Conservation (phyloP, 2,113 vertebrate genomes). For the Syngnathoides biaculeatus region DNA sequence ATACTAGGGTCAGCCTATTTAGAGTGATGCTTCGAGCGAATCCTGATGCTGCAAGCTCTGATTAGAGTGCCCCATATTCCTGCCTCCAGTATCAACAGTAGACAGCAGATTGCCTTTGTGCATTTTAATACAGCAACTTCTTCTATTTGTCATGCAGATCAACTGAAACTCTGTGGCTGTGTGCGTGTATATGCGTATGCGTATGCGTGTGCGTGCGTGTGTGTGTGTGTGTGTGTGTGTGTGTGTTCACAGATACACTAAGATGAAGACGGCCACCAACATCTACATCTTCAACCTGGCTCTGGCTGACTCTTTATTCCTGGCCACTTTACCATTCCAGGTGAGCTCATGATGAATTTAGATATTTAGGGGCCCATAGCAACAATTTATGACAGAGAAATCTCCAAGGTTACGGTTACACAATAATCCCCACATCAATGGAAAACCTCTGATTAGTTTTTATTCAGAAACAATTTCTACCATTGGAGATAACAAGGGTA, state of each 20-base stretch:
- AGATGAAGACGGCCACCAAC: constrained; percentile 99
- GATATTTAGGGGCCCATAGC: neutral
- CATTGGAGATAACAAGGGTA: too few relatives aligned
- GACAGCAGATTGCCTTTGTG: neutral
- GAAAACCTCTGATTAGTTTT: too few relatives aligned
- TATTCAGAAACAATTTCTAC: too few relatives aligned
- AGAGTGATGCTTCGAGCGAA: neutral
- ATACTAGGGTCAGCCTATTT: neutral
- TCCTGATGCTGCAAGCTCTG: neutral
- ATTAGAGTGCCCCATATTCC: neutral
- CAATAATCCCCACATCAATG: too few relatives aligned
- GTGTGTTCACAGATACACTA: constrained; percentile 82
- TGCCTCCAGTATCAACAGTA: neutral
- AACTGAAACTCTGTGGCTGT: neutral
- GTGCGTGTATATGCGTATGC: neutral
- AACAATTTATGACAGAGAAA: neutral
- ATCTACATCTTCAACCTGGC: constrained; percentile 98
- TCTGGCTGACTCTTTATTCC: constrained; percentile 87
- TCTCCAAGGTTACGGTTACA: too few relatives aligned
- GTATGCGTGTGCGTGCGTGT: constrained; percentile 6
- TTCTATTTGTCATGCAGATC: neutral
- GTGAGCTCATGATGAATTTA: constrained; percentile 17
- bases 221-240: neutral
- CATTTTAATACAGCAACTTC: neutral
- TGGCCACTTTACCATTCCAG: constrained; percentile 94